Evolutionary conservation across 2,888 invertebrate species (phyloP), one percentile per base, ranked within the genome.

Genomic region (Erebia palarica): DNA sequence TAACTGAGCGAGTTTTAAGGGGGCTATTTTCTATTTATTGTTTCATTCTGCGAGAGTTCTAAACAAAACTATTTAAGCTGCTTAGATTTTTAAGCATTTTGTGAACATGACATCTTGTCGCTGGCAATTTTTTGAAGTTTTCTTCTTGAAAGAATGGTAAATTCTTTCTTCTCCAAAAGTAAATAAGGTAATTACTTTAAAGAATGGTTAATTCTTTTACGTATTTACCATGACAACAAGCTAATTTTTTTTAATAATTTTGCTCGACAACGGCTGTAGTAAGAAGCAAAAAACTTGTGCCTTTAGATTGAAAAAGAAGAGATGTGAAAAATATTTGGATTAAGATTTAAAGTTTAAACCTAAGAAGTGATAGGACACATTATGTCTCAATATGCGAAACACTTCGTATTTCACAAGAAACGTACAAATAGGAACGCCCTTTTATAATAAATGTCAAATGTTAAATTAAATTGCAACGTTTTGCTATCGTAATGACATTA

Each of bases 361-460:
- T 13, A n/a, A 59, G 8, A 9, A 53, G 8, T 47, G 16, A 42
- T 44, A 44, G 16, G 42, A 44, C 11, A 44, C 36, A 58, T 14
- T 16, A 42, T 16, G 3, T 16, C 44, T 18, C 44, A 59, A 61
- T 61, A 49, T 18, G 18, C 58, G 47, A 67, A 63, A 57, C 59
- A 64, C 65, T 69, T 61, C 42, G n/a, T 55, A 60, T 64, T 55
- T 51, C 68, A 55, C 59, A 68, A 61, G 57, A 57, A 36, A 7
- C 36, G 5, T 65, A 65, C 65, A 51, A 66, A 72, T 60, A 69
- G 42, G 55, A 57, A 55, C 51, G 68, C 53, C 65, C 66, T 67
- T 70, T 65, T 63, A 69, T 59, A 59, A 67, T 67, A 69, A 74
- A 74, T 73, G 69, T 73, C 73, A 74, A 67, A 74, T 63, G 72